These are phyloP conservation scores for Ceramica pisi DNA, from an alignment of 2,888 invertebrate genomes.

Conservation along the genomic window DNA sequence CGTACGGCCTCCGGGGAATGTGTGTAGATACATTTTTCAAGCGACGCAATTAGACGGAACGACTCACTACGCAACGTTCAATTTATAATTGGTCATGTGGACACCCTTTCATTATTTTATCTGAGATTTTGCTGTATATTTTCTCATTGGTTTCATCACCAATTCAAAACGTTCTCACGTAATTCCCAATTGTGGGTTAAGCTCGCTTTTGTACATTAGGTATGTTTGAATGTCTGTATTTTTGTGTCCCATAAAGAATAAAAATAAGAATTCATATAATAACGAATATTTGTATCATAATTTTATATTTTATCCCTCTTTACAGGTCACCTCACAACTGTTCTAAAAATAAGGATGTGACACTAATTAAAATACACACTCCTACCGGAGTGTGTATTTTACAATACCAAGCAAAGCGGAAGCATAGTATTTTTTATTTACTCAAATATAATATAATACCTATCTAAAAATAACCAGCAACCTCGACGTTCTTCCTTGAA, in stretches of 20 bases:
- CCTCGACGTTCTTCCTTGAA: slow-evolving; percentile 14
- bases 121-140: background rate
- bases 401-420: background rate
- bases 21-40: slow-evolving; percentile 65
- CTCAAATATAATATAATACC: background rate
- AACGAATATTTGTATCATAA: no score
- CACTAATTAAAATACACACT: background rate
- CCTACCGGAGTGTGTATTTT: no score
- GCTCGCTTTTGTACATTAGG: no score
- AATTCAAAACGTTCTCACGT: background rate
- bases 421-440: background rate
- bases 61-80: slow-evolving; percentile 64
- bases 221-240: no score
- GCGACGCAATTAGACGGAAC: slow-evolving; percentile 68
- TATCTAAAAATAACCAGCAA: background rate
- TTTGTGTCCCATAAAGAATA: no score
- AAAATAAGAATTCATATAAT: no score
- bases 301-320: no score
- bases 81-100: slow-evolving; percentile 58
- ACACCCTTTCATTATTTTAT: background rate
- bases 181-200: no score
- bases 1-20: slow-evolving; percentile 46
- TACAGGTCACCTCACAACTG: no score
- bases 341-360: no score
- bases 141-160: background rate